Conservation (phyloP, 2,113 vertebrate species). For the Pampusana beccarii region DNA sequence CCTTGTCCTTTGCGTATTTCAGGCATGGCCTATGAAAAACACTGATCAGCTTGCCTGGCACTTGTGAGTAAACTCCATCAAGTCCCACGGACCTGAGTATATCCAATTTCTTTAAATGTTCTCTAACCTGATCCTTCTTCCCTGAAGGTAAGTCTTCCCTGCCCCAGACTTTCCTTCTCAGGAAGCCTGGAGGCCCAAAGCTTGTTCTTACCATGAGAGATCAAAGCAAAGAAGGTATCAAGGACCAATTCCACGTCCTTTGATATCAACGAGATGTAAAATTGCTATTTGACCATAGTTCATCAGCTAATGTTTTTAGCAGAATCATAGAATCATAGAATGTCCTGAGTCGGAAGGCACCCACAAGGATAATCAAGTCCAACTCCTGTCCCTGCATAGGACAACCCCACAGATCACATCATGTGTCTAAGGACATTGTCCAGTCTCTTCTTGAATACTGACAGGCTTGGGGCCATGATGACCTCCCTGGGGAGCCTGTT, state of each 20-base stretch:
- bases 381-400: too few relatives aligned
- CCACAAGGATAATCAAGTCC: too few relatives aligned
- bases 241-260: neutral
- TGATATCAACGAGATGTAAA: neutral
- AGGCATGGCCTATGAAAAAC: neutral
- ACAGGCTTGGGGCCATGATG: too few relatives aligned
- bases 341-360: too few relatives aligned
- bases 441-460: too few relatives aligned
- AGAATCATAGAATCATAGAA: too few relatives aligned
- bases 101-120: neutral
- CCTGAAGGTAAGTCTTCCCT: neutral
- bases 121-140: neutral
- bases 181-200: neutral
- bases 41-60: neutral
- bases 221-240: neutral
- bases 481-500: too few relatives aligned
- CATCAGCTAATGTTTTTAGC: neutral
- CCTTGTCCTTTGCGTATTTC: neutral
- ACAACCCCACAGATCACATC: too few relatives aligned
- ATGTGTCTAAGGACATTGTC: too few relatives aligned
- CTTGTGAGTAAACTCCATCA: accelerated
- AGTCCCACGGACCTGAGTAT: neutral
- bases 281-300: neutral
- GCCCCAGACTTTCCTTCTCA: neutral
- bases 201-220: neutral